These are phyloP conservation scores for Perizoma affinitatum DNA, from an alignment of 2,888 invertebrate species.

Conservation along the genomic window DNA sequence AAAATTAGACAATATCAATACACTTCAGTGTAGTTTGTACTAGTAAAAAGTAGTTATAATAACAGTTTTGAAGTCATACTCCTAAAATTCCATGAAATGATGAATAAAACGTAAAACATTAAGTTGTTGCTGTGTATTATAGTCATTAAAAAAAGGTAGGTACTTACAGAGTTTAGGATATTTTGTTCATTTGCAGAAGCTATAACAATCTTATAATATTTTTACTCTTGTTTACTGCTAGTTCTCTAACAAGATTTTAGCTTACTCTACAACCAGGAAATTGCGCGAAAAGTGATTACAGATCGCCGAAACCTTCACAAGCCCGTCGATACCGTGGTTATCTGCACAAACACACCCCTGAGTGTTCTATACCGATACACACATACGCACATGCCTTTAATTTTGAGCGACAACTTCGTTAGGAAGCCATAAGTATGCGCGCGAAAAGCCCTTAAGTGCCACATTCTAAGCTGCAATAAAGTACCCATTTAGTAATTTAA, in stretches of 20 bases:
- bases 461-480: conserved; percentile 34
- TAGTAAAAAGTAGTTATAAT: no score
- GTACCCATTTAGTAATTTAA: conserved; percentile 11
- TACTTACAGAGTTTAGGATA: no score
- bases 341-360: conserved; percentile 21
- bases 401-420: conserved; percentile 69
- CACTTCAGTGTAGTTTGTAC: no score
- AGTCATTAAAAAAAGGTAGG: no score
- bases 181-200: no score
- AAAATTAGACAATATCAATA: no score
- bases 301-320: conserved; percentile 68
- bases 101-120: no score
- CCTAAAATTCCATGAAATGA: no score
- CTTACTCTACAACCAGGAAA: conserved; percentile 67
- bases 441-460: conserved; percentile 49
- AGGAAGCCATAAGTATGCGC: conserved; percentile 72
- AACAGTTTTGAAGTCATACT: no score
- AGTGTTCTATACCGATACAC: conserved; percentile 24
- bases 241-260: conserved; percentile 64
- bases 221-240: conserved; percentile 33
- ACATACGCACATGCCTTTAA: conserved; percentile 42
- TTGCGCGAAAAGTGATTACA: conserved; percentile 76
- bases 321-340: conserved; percentile 47
- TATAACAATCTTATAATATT: neutral
- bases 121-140: no score